Evolutionary conservation across 2,888 invertebrate species (phyloP), one percentile per base, ranked within the genome.

Genomic region (Latrodectus hesperus): DNA sequence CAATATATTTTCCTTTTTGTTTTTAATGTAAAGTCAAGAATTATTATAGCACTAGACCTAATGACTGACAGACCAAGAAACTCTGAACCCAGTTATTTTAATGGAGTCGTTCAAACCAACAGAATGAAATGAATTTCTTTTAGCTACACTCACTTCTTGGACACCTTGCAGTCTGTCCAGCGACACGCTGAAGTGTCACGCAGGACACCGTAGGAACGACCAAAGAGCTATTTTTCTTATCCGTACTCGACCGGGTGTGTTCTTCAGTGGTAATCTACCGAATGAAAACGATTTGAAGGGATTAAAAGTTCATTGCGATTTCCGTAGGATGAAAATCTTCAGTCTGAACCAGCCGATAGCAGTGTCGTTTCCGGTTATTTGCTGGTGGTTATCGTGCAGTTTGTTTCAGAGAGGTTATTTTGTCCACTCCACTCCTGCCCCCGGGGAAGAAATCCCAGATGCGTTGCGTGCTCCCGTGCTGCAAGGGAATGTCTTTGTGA

Each of bases 231-330:
- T 38, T 38, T 38, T 17, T 26, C 12, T 17, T 55, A 53, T 55
- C 60, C 12, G 52, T 68, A 78, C 73, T 71, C 26, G 60, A 67
- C 78, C 53, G 71, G 80, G 70, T 51, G 80, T 72, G 49, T 80
- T 72, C 70, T 70, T 38, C 1, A 60, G 64, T 72, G 80, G 64
- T 80, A 81, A 81, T 81, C 81, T 71, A 64, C 26, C 67, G 52
- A 81, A 72, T 60, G 80, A 51, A 73, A 78, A 70, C 80, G 85
- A 86, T 86, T 86, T 86, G n/a, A 26, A 22, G 17, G 85, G 85
- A 86, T 86, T 86, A 86, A 71, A 80, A 70, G 85, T 86, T 86
- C 85, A 86, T 76, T 80, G 85, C 64, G 74, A 86, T 86, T 80
- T 80, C 67, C 49, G 60, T 65, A 73, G 79, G 77, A 64, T 53